Evolutionary conservation across 2,797 vertebrate genomes (phyloP).

Genomic region (Cichlasoma orientale): DNA sequence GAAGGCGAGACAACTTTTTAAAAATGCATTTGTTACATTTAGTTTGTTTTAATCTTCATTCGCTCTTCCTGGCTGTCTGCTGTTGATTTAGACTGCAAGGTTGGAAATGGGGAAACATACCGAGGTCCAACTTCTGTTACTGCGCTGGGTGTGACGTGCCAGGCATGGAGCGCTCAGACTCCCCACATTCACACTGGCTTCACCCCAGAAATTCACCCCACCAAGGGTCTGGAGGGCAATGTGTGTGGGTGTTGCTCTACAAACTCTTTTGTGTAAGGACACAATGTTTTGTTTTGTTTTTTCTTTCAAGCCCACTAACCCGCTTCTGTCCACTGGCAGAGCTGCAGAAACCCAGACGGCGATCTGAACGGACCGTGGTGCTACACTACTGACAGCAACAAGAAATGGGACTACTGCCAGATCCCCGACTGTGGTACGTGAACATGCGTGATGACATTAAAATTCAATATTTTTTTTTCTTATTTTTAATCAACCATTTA

Average conservation of each 20-base stretch:
- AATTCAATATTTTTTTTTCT: neutral
- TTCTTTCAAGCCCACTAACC: neutral
- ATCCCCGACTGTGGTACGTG: constrained; percentile 88
- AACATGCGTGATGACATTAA: neutral
- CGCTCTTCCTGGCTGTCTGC: neutral
- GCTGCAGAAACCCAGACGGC: constrained; percentile 92
- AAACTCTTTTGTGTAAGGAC: neutral
- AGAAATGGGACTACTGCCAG: constrained; percentile 93
- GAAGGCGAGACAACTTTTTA: neutral
- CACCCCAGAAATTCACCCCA: constrained; percentile 82
- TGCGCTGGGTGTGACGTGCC: constrained; percentile 82
- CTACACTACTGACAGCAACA: constrained; percentile 86
- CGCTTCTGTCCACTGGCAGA: constrained; percentile 69
- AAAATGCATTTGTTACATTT: neutral
- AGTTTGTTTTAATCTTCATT: neutral
- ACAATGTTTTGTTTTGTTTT: neutral
- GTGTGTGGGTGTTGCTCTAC: constrained; percentile 37
- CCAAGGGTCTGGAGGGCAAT: constrained; percentile 86
- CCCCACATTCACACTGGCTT: constrained; percentile 87
- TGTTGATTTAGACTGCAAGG: constrained; percentile 84
- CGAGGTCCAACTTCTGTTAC: constrained; percentile 86
- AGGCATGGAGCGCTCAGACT: constrained; percentile 86
- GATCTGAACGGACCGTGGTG: constrained; percentile 95
- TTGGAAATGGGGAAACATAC: constrained; percentile 82
- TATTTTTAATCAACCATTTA: neutral